Evolutionary conservation across 2,888 invertebrate species (phyloP), one percentile per base, ranked within the genome.

Genomic region (Operophtera brumata): DNA sequence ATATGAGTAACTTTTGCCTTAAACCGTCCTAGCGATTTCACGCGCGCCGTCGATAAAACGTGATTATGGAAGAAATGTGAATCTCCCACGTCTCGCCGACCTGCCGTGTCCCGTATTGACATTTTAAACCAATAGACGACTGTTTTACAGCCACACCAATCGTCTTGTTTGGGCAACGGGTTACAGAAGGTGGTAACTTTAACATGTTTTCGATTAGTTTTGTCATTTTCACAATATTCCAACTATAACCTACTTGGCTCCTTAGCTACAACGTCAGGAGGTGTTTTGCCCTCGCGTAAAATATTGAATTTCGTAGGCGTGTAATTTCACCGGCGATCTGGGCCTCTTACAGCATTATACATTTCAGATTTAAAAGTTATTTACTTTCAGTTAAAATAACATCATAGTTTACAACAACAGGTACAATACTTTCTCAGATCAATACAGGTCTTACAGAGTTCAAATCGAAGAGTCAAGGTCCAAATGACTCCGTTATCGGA

Each of bases 401-500:
- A 20, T 30, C 9, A 28, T 25, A 35, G 11, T 42, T 36, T 8
- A 28, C 9, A 35, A 13, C 9, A 28, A 36, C 43, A 49, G 35
- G 42, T 42, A 9, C 7, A 7, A 39, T 6, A 35, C 49, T 49
- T 52, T 52, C 52, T 47, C 48, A 48, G 32, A 45, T 34, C 41
- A 44, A 49, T 46, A 70, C 66, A 73, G 73, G 72, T 76, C 73
- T 69, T 66, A 61, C 66, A 74, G 76, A 80, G 83, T 82, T 82
- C 81, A 84, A 73, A 70, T 55, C 44, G 70, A 67, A 64, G 68
- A 77, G 71, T 80, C 86, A 87, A 87, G 87, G 87, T 83, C 84
- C 69, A 71, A 69, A 72, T 67, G 77, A 80, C 72, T 73, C 88
- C 86, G 88, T 85, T 88, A 89, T 83, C 84, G 78, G 86, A 75